Base-by-base conservation (phyloP, 23 tunicate genomes). In the Halocynthia aurantium region DNA sequence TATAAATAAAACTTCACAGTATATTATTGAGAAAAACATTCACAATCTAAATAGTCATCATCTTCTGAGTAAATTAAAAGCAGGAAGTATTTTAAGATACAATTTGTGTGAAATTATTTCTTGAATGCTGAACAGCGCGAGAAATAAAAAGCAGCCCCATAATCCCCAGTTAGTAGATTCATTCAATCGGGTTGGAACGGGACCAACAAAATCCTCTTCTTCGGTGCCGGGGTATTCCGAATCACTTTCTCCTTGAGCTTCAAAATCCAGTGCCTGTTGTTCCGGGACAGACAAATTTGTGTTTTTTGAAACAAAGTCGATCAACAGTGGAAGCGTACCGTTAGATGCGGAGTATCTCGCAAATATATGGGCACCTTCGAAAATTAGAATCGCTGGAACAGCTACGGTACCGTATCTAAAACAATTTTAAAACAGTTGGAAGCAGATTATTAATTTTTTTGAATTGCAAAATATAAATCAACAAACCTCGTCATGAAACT, bases 391-490 rank as follows among this genome's bases (percentile, higher is more conserved):
- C 44, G 60, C 61, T 7, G 80, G 80, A 0, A 76, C 80, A 7
- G 80, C 61, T 57, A 56, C 61, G 8, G 80, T 76, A 11, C 80
- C 80, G 31, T 58, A 76, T 22, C 80, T 76, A 53, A 51, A 51
- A 10, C 5, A 11, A 51, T 5, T 15, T 15, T 4, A 0, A 4
- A 0, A 68, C 64, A 15, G n/a, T 15, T 60, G n/a, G 17, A 60
- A 60, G 17, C 17, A 60, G n/a, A 60, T 60, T 17, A 15, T 15
- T 0, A 2, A 17, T 60, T 15, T 60, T 60, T 15, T 15, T 2
- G 4, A 15, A 60, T 60, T 60, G 4, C n/a, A 60, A 15, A 60
- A 15, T 17, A 2, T 1, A 60, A 60, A 17, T 15, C 22, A 10
- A 73, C 77, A 11, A 44, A 76, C 80, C 57, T 76, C 2, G 80